Base-by-base conservation (phyloP, 2,113 vertebrate species). In the Sialia sialis region DNA sequence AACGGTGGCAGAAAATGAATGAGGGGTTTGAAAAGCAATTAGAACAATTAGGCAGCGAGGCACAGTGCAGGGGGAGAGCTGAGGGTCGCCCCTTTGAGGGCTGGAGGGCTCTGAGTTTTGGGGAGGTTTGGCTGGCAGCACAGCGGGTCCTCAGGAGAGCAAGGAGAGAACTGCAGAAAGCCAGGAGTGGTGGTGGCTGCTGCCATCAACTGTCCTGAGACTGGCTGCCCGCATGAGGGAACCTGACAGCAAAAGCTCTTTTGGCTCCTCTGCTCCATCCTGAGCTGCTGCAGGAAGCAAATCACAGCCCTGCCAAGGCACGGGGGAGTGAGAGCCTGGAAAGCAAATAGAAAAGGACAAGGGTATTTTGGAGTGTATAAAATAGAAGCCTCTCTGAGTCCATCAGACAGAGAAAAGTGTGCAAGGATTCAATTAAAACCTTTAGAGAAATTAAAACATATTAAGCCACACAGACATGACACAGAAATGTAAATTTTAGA, bases 11-110 rank as follows among this genome's bases (percentile, higher is more conserved):
- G 60, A 9, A 75, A 72, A 32, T 59, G 41, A 95, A 96, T 52
- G 9, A 59, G 49, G 17, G 32, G 36, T 21, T 64, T 69, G 69
- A 20, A 41, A 55, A 85, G 1, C 49, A 46, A 0, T 38, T 38
- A 34, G 60, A n/a, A 52, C n/a, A 56, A 84, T 76, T 30, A 63
- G 63, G 63, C 18, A 36, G 22, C 3, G 60, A 81, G 55, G 64
- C 49, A 54, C 3, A 1, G 74, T 7, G 30, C 27, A 22, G 17
- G 19, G 26, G 36, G 27, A 43, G 25, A 38, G 36, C 30, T 51
- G 60, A 69, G 63, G 17, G 49, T 59, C 8, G 0, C 11, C 10
- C 3, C 70, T 41, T 10, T 0, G 0, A 43, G 49, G 64, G 23
- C 32, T 21, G n/a, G 20, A 67, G 62, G 34, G 63, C 39, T 66